Evolutionary conservation across 2,797 vertebrate genomes (phyloP), one percentile per base, ranked within the genome.

Genomic region (Acridotheres tristis): DNA sequence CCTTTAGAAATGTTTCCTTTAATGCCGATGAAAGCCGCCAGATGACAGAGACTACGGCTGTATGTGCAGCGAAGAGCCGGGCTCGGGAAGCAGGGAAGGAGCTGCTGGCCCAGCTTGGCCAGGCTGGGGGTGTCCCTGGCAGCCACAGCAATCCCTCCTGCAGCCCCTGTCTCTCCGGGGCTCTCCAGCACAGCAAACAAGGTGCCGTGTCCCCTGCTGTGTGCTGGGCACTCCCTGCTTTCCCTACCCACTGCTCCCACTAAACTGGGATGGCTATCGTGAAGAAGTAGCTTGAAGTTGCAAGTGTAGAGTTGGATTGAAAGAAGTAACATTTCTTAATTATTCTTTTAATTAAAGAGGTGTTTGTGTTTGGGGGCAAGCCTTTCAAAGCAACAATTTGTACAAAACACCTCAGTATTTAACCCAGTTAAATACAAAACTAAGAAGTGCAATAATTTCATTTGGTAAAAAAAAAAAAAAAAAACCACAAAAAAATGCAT

Each of bases 1-100:
- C 88, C 90, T 87, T 96, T 88, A 77, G 80, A 85, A 92, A 82
- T 87, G 63, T 90, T 94, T 93, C 57, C 42, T 93, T 69, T 86
- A 87, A 86, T 38, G 89, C 63, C 71, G 85, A 89, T 76, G 67
- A 85, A 85, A 89, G 85, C 66, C 85, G 75, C 89, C 95, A 80
- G 85, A 88, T 90, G 91, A 89, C 73, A 89, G 50, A 55, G 68
- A 38, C 32, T 19, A 5, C 9, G 80, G 89, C 4, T 21, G 54
- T 26, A 2, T 1, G 40, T 10, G 17, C 81, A 80, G 6, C 5
- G 50, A 54, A 40, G 51, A 89, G 75, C 32, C 34, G 22, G 5
- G 88, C 47, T 57, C 2, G 3, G 71, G n/a, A 58, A 55, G 83
- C 61, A 23, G 73, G 59, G 15, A 74, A 17, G 0, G 8, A 48